Base-by-base conservation (phyloP, 2,888 invertebrate genomes). In the Coenonympha glycerion region DNA sequence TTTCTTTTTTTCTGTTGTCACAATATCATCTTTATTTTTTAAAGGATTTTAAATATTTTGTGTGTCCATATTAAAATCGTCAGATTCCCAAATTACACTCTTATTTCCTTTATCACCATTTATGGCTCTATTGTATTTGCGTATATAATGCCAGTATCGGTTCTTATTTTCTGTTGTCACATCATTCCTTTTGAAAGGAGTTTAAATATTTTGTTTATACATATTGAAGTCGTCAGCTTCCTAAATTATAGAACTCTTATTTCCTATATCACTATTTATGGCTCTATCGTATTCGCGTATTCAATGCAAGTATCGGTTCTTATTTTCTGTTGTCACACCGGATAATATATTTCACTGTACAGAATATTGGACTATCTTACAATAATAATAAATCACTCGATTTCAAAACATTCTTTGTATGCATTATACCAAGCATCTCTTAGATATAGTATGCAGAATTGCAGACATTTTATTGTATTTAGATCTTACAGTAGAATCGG, bases 181-280 rank as follows among this genome's bases (percentile, higher is more conserved):
- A 18, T 39, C 55, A 52, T 52, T 49, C 50, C 34, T 59, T 59
- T 57, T 59, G 57, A 53, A 48, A 45, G 41, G 31, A 26, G 42
- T 52, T 58, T 56, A 49, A 52, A n/a, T n/a, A n/a, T n/a, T 49
- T 39, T 13, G 37, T 13, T 36, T 39, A 21, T 39, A 31, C 40
- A 33, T 41, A 53, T 44, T 36, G 22, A 19, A 28, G 30, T 4
- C 6, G 6, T 31, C 30, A 13, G 28, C 11, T 30, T 4, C 9
- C 34, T 31, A 40, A 52, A 11, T 2, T 8, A 15, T 26, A 9
- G 11, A 13, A 22, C 6, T 41, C 11, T 16, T 15, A 16, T 26
- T 4, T 9, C 3, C 26, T 16, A n/a, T n/a, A 16, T 16, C n/a
- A 16, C 16, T 16, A 26, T n/a, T 26, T 3, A 6, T n/a, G n/a